Evolutionary conservation across 2,113 vertebrate genomes (phyloP).

Genomic region (Pholis gunnellus): DNA sequence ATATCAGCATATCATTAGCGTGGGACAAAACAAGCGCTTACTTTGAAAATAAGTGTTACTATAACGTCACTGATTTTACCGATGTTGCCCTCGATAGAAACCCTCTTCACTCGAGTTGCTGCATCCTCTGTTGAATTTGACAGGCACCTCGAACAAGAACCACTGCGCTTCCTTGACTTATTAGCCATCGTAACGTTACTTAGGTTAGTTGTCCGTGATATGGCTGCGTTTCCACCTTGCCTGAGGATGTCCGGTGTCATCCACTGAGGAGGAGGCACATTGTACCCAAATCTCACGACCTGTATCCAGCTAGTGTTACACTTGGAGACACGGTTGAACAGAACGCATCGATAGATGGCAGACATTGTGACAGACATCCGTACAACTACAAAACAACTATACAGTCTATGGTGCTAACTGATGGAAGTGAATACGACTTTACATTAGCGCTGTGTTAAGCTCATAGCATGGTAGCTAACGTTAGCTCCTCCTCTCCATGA

Average conservation of each 20-base stretch:
- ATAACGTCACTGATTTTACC: too few relatives aligned
- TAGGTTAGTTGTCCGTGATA: too few relatives aligned
- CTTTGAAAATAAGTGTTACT: too few relatives aligned
- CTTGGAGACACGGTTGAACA: not conserved
- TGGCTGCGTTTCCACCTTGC: too few relatives aligned
- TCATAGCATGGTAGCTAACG: not conserved
- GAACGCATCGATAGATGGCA: not conserved
- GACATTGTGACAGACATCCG: slow-evolving; percentile 17
- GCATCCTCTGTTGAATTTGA: too few relatives aligned
- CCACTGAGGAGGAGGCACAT: not conserved
- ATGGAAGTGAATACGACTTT: not conserved
- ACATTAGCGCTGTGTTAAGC: not conserved
- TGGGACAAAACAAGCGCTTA: too few relatives aligned
- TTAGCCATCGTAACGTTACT: too few relatives aligned
- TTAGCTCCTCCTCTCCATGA: not conserved
- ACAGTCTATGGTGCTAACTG: not conserved
- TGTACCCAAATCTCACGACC: slow-evolving; percentile 4
- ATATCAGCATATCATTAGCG: too few relatives aligned
- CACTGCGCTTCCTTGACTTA: too few relatives aligned
- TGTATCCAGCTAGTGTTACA: slow-evolving; percentile 8
- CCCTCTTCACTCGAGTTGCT: too few relatives aligned
- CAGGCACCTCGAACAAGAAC: too few relatives aligned
- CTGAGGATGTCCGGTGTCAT: not conserved
- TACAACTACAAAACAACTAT: not conserved
- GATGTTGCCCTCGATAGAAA: too few relatives aligned